Evolutionary conservation across 2,888 invertebrate species (phyloP).

Genomic region (Graphium colonna): DNA sequence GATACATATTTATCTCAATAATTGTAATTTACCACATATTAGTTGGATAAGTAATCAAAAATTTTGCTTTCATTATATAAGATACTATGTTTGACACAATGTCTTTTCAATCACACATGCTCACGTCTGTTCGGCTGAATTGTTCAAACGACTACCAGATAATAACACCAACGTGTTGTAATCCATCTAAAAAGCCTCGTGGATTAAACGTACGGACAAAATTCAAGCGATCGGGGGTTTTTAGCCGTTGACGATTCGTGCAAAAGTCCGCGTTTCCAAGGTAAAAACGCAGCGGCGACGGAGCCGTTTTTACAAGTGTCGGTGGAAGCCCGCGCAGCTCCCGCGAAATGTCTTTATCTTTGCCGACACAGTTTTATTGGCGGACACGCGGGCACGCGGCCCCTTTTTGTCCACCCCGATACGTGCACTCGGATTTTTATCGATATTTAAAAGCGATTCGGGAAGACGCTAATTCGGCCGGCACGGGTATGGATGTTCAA

Average conservation of each 20-base stretch:
- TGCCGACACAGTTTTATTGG: slow-evolving; percentile 46
- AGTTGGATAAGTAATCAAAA: too few relatives aligned
- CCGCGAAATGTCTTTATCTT: slow-evolving; percentile 59
- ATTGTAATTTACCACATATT: too few relatives aligned
- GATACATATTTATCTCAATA: too few relatives aligned
- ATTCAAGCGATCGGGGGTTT: too few relatives aligned
- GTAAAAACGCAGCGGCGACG: slow-evolving; percentile 22
- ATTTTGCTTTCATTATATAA: too few relatives aligned
- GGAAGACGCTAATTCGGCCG: slow-evolving; percentile 29
- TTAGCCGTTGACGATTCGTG: not conserved
- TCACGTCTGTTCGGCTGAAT: too few relatives aligned
- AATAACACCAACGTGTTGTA: too few relatives aligned
- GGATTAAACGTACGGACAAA: too few relatives aligned
- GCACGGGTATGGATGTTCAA: not conserved
- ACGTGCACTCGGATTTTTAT: slow-evolving; percentile 23
- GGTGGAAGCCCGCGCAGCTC: slow-evolving; percentile 51
- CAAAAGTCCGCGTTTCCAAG: not conserved
- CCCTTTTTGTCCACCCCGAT: slow-evolving; percentile 31
- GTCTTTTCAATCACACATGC: too few relatives aligned
- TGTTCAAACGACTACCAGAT: too few relatives aligned
- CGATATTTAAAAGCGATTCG: slow-evolving; percentile 34
- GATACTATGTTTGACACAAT: too few relatives aligned
- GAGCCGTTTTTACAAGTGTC: slow-evolving; percentile 35
- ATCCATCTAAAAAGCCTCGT: too few relatives aligned
- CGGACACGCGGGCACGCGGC: slow-evolving; percentile 34